Conservation (phyloP, 2,113 vertebrate species). For the Elaphurus davidianus region DNA sequence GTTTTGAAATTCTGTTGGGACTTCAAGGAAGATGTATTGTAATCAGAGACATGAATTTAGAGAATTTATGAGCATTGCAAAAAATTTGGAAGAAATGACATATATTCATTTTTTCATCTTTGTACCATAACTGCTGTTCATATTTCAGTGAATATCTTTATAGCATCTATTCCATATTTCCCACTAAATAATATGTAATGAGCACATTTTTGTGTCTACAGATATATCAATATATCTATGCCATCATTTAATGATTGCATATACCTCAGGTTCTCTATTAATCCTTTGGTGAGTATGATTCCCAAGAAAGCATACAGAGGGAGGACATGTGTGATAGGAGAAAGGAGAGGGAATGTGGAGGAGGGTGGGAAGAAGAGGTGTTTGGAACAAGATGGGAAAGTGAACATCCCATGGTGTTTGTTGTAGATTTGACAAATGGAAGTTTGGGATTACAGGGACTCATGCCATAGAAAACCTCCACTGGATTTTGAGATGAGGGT, state of each 20-base stretch:
- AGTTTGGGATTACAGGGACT: neutral
- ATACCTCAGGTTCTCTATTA: neutral
- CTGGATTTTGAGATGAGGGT: neutral
- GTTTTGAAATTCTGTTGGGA: neutral
- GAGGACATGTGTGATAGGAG: rapidly evolving
- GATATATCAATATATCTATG: neutral
- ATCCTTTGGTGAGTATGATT: neutral
- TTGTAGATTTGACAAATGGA: neutral
- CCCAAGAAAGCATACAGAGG: neutral
- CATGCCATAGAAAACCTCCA: neutral
- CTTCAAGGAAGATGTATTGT: neutral
- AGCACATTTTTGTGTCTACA: neutral
- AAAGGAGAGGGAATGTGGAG: neutral
- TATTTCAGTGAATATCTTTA: neutral
- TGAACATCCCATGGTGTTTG: rapidly evolving
- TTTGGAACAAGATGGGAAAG: neutral
- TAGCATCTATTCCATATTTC: neutral
- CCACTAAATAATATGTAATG: neutral
- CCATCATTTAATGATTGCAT: neutral
- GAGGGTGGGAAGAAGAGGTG: neutral
- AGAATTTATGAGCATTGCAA: neutral
- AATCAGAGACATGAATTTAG: neutral
- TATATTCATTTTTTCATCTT: neutral
- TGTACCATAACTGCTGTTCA: neutral
- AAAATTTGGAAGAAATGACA: neutral